Percentiles rank a stretch among this genome's conserved stretches.
Conservation (phyloP, 64 coral and sea anemone genomes). For the Anthopleura sola region DNA sequence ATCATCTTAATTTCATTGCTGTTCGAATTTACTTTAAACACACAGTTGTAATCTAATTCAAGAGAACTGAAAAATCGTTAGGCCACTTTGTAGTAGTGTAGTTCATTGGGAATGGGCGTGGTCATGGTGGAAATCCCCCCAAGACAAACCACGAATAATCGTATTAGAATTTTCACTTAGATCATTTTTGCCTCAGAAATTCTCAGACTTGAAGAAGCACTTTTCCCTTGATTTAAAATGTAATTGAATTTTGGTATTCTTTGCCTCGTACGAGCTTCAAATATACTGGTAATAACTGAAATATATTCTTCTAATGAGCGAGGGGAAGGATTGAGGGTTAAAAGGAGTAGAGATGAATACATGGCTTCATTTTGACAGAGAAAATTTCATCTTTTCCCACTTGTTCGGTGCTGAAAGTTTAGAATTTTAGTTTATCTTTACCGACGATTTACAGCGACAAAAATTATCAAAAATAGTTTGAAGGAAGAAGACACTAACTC, state of each 20-base stretch:
- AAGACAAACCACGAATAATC: slow-evolving; percentile 43
- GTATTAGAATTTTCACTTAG: slow-evolving; percentile 80
- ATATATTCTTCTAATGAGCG: background rate
- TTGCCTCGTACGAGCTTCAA: slow-evolving; percentile 8
- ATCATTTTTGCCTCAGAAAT: slow-evolving; percentile 83
- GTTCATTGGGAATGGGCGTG: slow-evolving; percentile 45
- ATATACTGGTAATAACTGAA: slow-evolving; percentile 66
- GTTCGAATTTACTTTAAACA: slow-evolving; percentile 16
- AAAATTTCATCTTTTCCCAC: too few species aligned
- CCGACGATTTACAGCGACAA: too few species aligned
- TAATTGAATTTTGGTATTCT: slow-evolving; percentile 82
- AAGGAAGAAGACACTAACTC: background rate
- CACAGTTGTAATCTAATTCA: slow-evolving; percentile 21
- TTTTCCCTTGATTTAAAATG: slow-evolving; percentile 15
- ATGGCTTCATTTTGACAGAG: too few species aligned
- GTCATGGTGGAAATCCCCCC: slow-evolving; percentile 1
- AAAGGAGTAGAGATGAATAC: background rate
- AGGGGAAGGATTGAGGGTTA: too few species aligned
- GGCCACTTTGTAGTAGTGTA: background rate
- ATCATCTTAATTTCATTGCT: slow-evolving; percentile 27
- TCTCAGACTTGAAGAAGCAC: background rate
- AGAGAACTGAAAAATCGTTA: background rate
- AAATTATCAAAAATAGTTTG: background rate
- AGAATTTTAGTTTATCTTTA: too few species aligned
- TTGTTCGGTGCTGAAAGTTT: too few species aligned